Conservation (phyloP, 2,113 vertebrate genomes). For the Platichthys flesus region DNA sequence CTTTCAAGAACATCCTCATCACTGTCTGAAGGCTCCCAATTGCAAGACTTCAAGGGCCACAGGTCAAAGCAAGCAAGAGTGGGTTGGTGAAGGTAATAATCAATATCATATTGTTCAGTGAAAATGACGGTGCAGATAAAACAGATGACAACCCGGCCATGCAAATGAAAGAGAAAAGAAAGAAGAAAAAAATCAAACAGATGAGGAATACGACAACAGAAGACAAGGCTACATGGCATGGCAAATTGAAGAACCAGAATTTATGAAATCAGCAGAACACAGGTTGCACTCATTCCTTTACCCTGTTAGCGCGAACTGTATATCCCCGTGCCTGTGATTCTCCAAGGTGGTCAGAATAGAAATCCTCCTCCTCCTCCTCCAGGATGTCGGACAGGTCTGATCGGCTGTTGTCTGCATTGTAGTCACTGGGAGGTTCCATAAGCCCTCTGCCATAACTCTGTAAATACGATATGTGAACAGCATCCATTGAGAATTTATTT, state of each 20-base stretch:
- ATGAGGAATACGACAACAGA: conserved; percentile 27
- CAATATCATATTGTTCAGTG: conserved; percentile 34
- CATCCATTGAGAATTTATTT: neutral
- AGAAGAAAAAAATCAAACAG: conserved; percentile 40
- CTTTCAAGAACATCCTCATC: conserved; percentile 93
- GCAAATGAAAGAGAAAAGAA: conserved; percentile 63
- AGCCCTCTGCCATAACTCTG: conserved; percentile 78
- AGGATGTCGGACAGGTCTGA: conserved; percentile 97
- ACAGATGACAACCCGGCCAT: conserved; percentile 35
- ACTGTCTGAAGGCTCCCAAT: conserved; percentile 88
- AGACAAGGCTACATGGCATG: conserved; percentile 2
- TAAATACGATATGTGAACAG: conserved; percentile 3
- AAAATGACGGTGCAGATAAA: conserved; percentile 47
- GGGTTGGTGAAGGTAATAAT: conserved; percentile 33
- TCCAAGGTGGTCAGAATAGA: conserved; percentile 80
- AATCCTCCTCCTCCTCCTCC: conserved; percentile 96
- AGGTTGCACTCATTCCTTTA: conserved; percentile 68
- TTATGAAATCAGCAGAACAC: neutral
- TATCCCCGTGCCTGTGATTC: conserved; percentile 70
- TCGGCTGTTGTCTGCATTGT: conserved; percentile 87
- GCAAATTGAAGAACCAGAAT: conserved; percentile 12
- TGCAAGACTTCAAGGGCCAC: conserved; percentile 74
- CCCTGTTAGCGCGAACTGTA: conserved; percentile 82
- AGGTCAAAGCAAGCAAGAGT: conserved; percentile 33
- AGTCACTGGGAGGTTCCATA: conserved; percentile 79